phyloP scores from a whole-genome alignment of 1,140 invertebrate species.

The Neodiprion virginianus region DNA sequence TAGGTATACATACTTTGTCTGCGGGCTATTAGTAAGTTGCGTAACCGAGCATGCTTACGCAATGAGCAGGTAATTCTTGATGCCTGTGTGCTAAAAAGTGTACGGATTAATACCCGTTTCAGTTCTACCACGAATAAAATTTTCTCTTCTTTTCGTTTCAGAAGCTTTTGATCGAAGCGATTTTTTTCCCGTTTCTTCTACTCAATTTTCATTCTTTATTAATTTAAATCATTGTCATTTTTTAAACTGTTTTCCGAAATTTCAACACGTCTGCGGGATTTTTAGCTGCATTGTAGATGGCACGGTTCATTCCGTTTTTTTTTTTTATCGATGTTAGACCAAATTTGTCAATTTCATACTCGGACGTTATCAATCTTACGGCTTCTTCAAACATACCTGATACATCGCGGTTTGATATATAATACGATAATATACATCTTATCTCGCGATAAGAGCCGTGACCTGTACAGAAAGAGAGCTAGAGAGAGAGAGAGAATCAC shows the following conservation, averaged over 20 bases:
- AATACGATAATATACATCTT: background rate
- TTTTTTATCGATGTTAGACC: too few relatives aligned
- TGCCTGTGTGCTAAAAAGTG: background rate
- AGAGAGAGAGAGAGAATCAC: background rate
- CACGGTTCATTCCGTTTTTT: too few relatives aligned
- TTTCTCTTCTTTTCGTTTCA: too few relatives aligned
- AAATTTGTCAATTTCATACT: background rate
- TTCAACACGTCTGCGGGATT: too few relatives aligned
- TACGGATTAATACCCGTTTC: too few relatives aligned
- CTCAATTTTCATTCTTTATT: too few relatives aligned
- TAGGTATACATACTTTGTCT: background rate
- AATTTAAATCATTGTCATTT: too few relatives aligned
- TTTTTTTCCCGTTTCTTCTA: too few relatives aligned
- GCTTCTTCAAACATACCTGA: slow-evolving; percentile 1
- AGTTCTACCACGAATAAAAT: too few relatives aligned
- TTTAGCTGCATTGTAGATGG: too few relatives aligned
- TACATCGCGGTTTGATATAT: background rate
- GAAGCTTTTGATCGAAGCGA: too few relatives aligned
- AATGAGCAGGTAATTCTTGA: background rate
- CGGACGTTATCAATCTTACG: background rate
- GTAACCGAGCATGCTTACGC: background rate
- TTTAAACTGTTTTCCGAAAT: too few relatives aligned
- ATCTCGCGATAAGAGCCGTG: background rate
- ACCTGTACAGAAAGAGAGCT: background rate
- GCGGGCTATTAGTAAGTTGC: background rate